Base-by-base conservation (phyloP, 2,113 vertebrate species). In the Xiphophorus couchianus region DNA sequence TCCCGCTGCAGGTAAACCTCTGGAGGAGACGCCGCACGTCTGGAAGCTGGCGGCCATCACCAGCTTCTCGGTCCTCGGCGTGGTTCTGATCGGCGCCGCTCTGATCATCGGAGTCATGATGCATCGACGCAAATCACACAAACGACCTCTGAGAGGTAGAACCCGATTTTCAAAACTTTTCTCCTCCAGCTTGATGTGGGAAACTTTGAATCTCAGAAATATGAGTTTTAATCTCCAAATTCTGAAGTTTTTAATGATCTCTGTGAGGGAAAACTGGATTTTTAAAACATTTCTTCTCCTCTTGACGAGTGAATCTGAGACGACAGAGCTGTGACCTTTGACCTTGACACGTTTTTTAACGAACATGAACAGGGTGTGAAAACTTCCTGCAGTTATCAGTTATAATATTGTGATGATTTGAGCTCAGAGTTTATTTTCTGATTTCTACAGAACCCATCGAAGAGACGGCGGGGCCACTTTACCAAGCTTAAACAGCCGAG, bases 381-480 rank as follows among this genome's bases (percentile, higher is more conserved):
- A 37, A 37, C 35, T 37, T 37, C 35, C 35, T 37, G 35, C 17
- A 77, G 58, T 7, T 5, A 25, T 25, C 0, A 22, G 2, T 72
- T 8, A 48, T 61, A 42, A 71, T 44, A 39, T 17, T 29, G 39
- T 11, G 11, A 65, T 35, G 30, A 64, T 29, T 11, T 65, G 62
- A 28, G 3, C 30, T 62, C n/a, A 71, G 66, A 13, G 65, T 51
- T 15, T 5, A 48, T 70, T 12, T 54, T 27, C 75, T 76, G 51
- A 44, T 60, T 63, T 70, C 66, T 69, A 28, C 90, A 95, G 94
- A 95, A 83, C 94, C 94, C 9, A 94, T 95, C 22, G 94, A 95
- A 69, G 94, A 95, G 84, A 95, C 94, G 1, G 93, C 94, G 0
- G 94, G 94, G 87, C 94, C 94, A 62, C 94, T 95, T 82, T 95